Evolutionary conservation across 2,797 vertebrate genomes (phyloP).

Genomic region (Tiaroga cobitis): DNA sequence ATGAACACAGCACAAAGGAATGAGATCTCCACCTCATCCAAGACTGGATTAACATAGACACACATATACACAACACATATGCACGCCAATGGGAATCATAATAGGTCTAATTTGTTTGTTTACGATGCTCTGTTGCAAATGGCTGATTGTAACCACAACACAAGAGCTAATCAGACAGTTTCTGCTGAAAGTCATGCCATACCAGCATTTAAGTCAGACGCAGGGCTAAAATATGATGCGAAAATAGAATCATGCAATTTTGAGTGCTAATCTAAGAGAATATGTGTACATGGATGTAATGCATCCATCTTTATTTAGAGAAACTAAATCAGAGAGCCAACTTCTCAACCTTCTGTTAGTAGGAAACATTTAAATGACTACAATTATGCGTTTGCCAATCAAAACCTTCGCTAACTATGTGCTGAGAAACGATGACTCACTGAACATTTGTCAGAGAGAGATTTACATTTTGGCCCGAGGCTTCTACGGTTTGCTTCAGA

Average conservation of each 20-base stretch:
- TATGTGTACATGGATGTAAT: slow-evolving; percentile 1
- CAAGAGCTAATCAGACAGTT: slow-evolving; percentile 31
- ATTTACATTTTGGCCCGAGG: slow-evolving; percentile 46
- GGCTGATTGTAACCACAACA: slow-evolving; percentile 46
- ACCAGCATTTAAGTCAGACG: slow-evolving; percentile 8
- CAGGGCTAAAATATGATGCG: background rate
- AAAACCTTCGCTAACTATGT: slow-evolving; percentile 49
- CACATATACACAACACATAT: slow-evolving; percentile 50
- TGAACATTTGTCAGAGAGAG: slow-evolving; percentile 44
- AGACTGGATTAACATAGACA: slow-evolving; percentile 52
- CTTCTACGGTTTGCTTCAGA: slow-evolving; percentile 34
- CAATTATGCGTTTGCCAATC: slow-evolving; percentile 46
- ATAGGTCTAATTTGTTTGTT: slow-evolving; percentile 51
- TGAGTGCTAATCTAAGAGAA: background rate
- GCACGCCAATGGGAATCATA: slow-evolving; percentile 4
- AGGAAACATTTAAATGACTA: slow-evolving; percentile 47
- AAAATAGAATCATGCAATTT: slow-evolving; percentile 24
- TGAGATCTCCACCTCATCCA: slow-evolving; percentile 41
- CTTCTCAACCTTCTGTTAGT: slow-evolving; percentile 29
- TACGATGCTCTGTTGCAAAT: slow-evolving; percentile 44
- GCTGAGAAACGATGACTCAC: slow-evolving; percentile 53
- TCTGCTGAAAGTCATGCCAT: slow-evolving; percentile 21
- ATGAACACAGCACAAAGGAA: slow-evolving; percentile 53
- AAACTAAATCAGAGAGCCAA: slow-evolving; percentile 15
- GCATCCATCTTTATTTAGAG: slow-evolving; percentile 19